Evolutionary conservation across 2,888 invertebrate genomes (phyloP), one percentile per base, ranked within the genome.

Genomic region (Cheilosia urbana): DNA sequence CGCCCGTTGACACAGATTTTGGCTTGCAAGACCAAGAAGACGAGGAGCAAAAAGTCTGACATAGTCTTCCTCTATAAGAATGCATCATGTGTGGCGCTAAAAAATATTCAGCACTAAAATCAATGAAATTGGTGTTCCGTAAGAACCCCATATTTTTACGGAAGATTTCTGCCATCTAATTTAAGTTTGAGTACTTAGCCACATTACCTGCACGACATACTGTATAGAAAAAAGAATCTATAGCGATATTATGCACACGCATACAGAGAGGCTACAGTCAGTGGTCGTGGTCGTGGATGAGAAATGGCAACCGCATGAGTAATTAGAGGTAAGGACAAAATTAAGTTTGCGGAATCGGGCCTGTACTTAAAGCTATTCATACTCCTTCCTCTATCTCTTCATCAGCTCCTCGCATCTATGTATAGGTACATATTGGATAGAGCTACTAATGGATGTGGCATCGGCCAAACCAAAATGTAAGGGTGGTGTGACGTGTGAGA

Each of bases 361-460:
- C 80, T 80, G 75, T 80, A 71, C 68, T 83, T 79, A 73, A 83
- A 73, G 78, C 79, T 45, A 83, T 78, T 73, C 83, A 78, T 62
- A 73, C 63, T 62, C 40, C 55, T 57, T 57, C 30, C 30, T 72
- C 17, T 17, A 9, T 37, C 37, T 13, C 3, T 13, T 13, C 3
- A 37, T 3, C 11, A 37, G 11, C 21, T 57, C 53, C 40, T 42
- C 27, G 45, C 58, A 77, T 58, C 11, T 13, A 37, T 37, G 37
- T 37, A 37, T 13, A 37, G 11, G 37, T 37, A 37, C 13, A 37
- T 13, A 60, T 72, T 68, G 62, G 47, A 84, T 84, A 79, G 69
- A 84, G 84, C 84, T 84, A 80, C 80, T 84, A 84, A 84, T 84
- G 84, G 84, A 84, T 84, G 84, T 80, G 84, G 84, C 65, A 84